Conservation (phyloP, 2,888 invertebrate species). For the Polylopha cassiicola region DNA sequence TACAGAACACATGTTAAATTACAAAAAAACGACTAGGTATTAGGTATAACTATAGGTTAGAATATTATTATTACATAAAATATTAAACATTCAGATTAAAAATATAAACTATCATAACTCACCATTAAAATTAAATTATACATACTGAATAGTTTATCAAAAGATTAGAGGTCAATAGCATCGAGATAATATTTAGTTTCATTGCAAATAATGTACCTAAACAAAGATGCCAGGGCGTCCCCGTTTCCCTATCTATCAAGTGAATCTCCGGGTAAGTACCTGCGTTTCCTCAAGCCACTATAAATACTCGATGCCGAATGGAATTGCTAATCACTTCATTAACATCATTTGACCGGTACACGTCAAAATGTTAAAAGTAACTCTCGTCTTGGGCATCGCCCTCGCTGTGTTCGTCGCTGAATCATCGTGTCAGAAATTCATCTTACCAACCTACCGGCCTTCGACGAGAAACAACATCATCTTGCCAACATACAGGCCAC, state of each 20-base stretch:
- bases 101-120: too few relatives aligned
- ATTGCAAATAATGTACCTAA: slow-evolving; percentile 2
- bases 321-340: slow-evolving; percentile 2
- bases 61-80: too few relatives aligned
- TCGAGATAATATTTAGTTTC: neutral
- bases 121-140: too few relatives aligned
- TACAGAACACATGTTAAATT: too few relatives aligned
- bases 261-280: slow-evolving; percentile 25
- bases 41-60: too few relatives aligned
- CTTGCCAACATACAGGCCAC: slow-evolving; percentile 33
- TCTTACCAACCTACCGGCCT: slow-evolving; percentile 33
- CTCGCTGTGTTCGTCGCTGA: slow-evolving; percentile 29
- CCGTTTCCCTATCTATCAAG: slow-evolving; percentile 7
- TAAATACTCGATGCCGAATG: slow-evolving; percentile 19
- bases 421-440: slow-evolving; percentile 29
- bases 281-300: slow-evolving; percentile 24
- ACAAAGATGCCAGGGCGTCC: slow-evolving; percentile 13
- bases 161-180: slow-evolving; percentile 5
- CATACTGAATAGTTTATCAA: too few relatives aligned
- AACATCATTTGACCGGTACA: slow-evolving; percentile 5
- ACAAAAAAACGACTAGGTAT: too few relatives aligned
- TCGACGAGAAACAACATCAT: slow-evolving; percentile 23
- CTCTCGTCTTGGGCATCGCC: slow-evolving; percentile 24
- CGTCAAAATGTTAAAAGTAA: slow-evolving; percentile 27
- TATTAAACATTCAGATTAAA: too few relatives aligned